Evolutionary conservation across 1,140 invertebrate species (phyloP).

Genomic region (Nilaparvata lugens): DNA sequence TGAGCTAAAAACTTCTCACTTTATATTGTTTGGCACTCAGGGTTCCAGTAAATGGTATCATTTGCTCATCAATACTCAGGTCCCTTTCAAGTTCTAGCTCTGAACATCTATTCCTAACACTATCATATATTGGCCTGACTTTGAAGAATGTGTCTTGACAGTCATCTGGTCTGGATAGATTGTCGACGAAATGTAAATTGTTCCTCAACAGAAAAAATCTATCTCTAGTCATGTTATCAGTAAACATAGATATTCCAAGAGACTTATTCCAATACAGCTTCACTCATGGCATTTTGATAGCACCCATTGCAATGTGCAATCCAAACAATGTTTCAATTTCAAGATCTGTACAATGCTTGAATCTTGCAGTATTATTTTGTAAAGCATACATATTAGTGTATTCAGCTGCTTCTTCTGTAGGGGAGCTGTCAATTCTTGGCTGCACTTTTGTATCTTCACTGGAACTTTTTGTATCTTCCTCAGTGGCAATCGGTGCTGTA

Average conservation of each 20-base stretch:
- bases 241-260: conserved; percentile 1
- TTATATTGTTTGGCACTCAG: conserved; percentile 21
- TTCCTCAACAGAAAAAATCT: conserved; percentile 6
- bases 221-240: conserved; percentile 8
- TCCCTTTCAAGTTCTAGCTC: conserved; percentile 19
- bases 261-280: conserved; percentile 7
- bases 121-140: conserved; percentile 10
- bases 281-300: conserved; percentile 5
- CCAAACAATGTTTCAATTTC: conserved; percentile 14
- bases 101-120: conserved; percentile 4
- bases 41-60: conserved; percentile 27
- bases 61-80: conserved; percentile 26
- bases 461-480: too few relatives aligned
- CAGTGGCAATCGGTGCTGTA: too few relatives aligned
- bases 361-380: not conserved
- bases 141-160: conserved; percentile 9
- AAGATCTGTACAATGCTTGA: not conserved
- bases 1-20: too few relatives aligned
- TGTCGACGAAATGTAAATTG: not conserved
- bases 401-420: not conserved
- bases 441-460: too few relatives aligned
- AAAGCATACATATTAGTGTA: not conserved
- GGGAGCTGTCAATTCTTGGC: too few relatives aligned
- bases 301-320: conserved; percentile 13
- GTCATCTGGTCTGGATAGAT: not conserved